Conservation (phyloP, 2,113 vertebrate genomes). For the Anhinga rufa region DNA sequence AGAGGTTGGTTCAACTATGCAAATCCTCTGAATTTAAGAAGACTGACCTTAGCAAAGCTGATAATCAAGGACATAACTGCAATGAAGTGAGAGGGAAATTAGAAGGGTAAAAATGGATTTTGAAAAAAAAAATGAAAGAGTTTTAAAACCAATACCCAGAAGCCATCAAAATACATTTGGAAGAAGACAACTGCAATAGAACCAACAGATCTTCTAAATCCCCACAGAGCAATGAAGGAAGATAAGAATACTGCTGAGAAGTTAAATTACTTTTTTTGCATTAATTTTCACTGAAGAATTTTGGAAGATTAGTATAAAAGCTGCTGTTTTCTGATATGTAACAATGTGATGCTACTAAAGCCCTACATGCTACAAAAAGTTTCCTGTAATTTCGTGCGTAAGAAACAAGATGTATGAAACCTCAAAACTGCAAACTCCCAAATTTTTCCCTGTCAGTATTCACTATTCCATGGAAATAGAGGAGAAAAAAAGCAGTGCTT, state of each 20-base stretch:
- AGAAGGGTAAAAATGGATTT: not conserved
- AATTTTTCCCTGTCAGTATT: not conserved
- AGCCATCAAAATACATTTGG: not conserved
- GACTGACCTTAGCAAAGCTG: not conserved
- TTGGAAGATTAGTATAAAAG: not conserved
- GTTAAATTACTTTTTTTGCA: not conserved
- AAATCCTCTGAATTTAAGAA: not conserved
- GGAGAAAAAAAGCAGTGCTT: not conserved
- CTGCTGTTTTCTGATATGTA: not conserved
- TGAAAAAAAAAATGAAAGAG: not conserved
- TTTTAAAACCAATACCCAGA: not conserved
- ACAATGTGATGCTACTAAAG: not conserved
- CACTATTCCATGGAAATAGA: not conserved
- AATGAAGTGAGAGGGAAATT: not conserved
- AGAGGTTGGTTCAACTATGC: not conserved
- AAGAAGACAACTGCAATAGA: not conserved
- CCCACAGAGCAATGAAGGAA: not conserved
- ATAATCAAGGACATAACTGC: not conserved
- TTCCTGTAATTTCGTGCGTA: not conserved
- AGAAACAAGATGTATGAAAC: not conserved
- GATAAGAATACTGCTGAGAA: slow-evolving; percentile 8
- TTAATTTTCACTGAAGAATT: slow-evolving; percentile 1
- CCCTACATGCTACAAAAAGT: not conserved
- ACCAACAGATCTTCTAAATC: not conserved
- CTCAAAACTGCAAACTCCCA: not conserved